Conservation (phyloP, 2,113 vertebrate genomes). For the Potamarius usumacintae region DNA sequence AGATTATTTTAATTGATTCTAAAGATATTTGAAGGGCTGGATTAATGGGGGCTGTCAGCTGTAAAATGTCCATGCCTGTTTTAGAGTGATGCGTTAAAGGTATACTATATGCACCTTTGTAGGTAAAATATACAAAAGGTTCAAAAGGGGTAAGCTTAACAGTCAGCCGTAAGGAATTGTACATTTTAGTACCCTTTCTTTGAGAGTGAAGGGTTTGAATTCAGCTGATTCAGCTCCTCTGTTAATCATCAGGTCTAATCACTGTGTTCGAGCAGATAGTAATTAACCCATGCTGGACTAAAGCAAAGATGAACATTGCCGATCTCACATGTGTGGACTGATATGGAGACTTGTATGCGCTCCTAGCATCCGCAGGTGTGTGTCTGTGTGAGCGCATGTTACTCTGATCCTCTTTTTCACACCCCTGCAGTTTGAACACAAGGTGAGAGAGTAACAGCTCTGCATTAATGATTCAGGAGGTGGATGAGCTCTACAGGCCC, state of each 20-base stretch:
- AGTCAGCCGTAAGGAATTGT: background rate
- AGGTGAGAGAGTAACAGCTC: slow-evolving; percentile 41
- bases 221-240: background rate
- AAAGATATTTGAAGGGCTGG: background rate
- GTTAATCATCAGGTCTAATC: background rate
- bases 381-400: slow-evolving; percentile 7
- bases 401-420: slow-evolving; percentile 42
- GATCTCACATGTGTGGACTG: background rate
- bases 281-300: background rate
- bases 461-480: slow-evolving; percentile 37
- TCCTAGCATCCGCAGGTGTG: background rate
- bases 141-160: background rate
- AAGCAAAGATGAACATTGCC: background rate
- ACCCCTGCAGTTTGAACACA: slow-evolving; percentile 52
- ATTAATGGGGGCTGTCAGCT: background rate
- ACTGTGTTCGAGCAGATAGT: background rate
- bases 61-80: background rate
- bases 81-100: background rate
- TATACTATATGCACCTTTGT: background rate
- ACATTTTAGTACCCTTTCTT: background rate
- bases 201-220: background rate
- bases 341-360: background rate
- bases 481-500: slow-evolving; percentile 17
- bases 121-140: background rate
- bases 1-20: background rate